Conservation (phyloP, 2,888 invertebrate species). For the Cerastis leucographa region DNA sequence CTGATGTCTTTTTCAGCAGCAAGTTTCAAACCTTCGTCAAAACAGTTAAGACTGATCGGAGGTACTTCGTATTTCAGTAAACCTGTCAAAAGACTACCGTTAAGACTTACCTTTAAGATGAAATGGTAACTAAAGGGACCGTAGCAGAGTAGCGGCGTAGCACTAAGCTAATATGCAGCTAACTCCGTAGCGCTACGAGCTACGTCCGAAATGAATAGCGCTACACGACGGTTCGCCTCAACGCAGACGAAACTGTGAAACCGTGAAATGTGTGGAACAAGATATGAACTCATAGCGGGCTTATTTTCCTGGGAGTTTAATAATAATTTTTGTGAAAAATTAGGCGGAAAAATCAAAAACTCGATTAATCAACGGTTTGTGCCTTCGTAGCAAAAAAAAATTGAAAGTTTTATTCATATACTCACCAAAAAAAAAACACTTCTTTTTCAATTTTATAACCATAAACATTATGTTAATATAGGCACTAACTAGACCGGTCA, state of each 20-base stretch:
- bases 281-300: background rate
- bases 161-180: slow-evolving; percentile 28
- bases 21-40: background rate
- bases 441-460: background rate
- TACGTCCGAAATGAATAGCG: slow-evolving; percentile 40
- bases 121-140: slow-evolving; percentile 10
- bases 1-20: background rate
- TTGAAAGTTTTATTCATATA: background rate
- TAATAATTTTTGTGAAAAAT: background rate
- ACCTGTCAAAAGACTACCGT: background rate
- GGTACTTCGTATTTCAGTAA: background rate
- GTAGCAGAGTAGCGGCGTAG: slow-evolving; percentile 40
- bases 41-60: background rate
- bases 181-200: slow-evolving; percentile 54
- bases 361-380: background rate
- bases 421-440: background rate
- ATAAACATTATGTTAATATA: background rate
- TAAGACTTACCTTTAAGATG: background rate
- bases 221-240: slow-evolving; percentile 28
- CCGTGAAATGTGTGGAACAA: slow-evolving; percentile 14
- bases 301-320: background rate
- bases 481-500: background rate
- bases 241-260: slow-evolving; percentile 27
- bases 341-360: background rate
- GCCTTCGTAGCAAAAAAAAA: too few relatives aligned